Evolutionary conservation across 2,797 vertebrate species (phyloP), one percentile per base, ranked within the genome.

Genomic region (Sebastes vulpes): DNA sequence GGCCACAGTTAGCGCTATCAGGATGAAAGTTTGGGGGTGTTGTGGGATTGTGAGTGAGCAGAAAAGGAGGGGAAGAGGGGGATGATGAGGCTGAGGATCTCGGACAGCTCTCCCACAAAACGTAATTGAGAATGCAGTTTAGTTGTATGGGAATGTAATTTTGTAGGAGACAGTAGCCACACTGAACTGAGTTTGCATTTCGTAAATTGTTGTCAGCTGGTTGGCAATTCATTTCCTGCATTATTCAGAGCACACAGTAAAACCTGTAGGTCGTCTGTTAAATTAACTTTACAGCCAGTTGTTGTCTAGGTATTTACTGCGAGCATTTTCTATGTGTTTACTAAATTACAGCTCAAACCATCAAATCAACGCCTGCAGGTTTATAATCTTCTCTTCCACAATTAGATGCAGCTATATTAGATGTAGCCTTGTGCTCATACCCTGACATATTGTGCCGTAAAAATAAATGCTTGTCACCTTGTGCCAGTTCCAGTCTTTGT

Each of bases 141-240:
- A 48, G 42, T 18, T 48, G 42, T 48, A 48, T 8, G 42, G 42
- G 42, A 48, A 48, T 18, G 16, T n/a, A 48, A 48, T n/a, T 48
- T 48, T 48, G 42, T 48, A 18, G 16, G 7, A 48, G 42, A 48
- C 65, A 50, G 26, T 16, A 56, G 46, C 56, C 11, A 38, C 12
- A 23, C 32, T 75, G 7, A 65, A 46, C 52, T 18, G 42, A 52
- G 28, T n/a, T 26, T 21, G 11, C 4, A 16, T 81, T 60, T 65
- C 5, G 11, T 29, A 58, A 65, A 59, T 48, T 6, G 26, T n/a
- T 29, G 6, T 53, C 67, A 32, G 56, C 42, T 79, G 81, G 23
- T 61, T 52, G 35, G 50, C 61, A 63, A 56, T 76, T 64, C 32
- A 31, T 12, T 70, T 78, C 53, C 65, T 26, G 21, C 38, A 69